Base-by-base conservation (phyloP, 2,888 invertebrate genomes). In the Patella caerulea region DNA sequence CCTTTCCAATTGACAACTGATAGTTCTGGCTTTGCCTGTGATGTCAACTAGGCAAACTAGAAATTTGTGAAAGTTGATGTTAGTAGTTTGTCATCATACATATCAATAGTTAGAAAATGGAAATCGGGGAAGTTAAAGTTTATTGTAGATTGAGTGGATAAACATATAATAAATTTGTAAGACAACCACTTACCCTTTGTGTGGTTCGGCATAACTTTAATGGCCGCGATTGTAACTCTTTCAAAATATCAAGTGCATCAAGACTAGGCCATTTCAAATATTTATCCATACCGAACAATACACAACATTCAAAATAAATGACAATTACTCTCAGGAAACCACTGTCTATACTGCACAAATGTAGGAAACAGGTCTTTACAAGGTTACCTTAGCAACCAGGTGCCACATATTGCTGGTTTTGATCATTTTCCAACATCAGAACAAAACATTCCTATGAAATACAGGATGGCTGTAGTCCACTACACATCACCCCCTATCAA, bases 351-450 rank as follows among this genome's bases (percentile, higher is more conserved):
- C 65, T 65, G 19, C 65, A 65, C 19, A 19, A 24, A 65, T 24
- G 65, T 24, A 19, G 24, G 19, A 19, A 65, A 65, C 19, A 65
- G 19, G 19, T 19, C 24, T 65, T 65, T 24, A 65, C 65, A 65
- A 65, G 65, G 65, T 65, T 65, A 65, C 65, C 65, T 24, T 24
- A 24, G 65, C 65, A 65, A 65, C 65, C 65, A 65, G 65, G 65
- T 65, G 24, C 65, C 65, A 65, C 24, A 24, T 65, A 65, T 65
- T 65, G 24, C 65, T 65, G 65, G 19, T 65, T 65, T 65, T 65
- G 65, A 65, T 65, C 24, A 65, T 12, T 65, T 24, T 65, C 65
- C 65, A 65, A 65, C 65, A 65, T 24, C 24, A 65, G 19, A 15
- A 24, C 19, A 24, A 65, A 65, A 65, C 65, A 65, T 65, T 65